phyloP scores from a whole-genome alignment of 2,888 invertebrate genomes.

The Hydrotaea cyrtoneurina region DNA sequence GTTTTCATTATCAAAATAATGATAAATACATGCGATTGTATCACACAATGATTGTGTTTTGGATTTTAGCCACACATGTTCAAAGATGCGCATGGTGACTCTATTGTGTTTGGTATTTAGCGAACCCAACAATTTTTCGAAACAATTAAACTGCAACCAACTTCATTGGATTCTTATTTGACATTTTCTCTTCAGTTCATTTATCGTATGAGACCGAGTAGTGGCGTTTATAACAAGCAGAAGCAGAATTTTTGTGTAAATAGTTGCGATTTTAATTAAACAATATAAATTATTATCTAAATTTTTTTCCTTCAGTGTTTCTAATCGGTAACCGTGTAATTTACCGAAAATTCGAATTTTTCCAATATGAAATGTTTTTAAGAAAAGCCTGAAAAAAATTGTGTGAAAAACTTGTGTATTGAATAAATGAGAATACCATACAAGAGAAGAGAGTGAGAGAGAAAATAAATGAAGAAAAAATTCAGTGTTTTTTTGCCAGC shows the following conservation, averaged over 20 bases:
- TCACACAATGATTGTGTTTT: no score
- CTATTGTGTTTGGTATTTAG: no score
- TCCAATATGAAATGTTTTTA: not conserved
- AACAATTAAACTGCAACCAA: conserved; percentile 45
- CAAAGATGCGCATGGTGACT: no score
- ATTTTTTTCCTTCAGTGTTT: no score
- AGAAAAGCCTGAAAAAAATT: not conserved
- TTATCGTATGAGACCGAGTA: conserved; percentile 27
- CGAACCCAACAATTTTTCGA: no score
- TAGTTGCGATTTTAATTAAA: no score
- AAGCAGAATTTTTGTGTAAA: no score
- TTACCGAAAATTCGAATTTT: not conserved
- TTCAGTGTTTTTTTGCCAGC: conserved; percentile 38
- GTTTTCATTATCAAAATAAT: no score
- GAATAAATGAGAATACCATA: conserved; percentile 41
- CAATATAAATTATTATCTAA: no score
- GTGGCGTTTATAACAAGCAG: conserved; percentile 51
- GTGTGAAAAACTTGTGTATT: conserved; percentile 49
- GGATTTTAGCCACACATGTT: no score
- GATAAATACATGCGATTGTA: no score
- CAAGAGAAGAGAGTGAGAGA: conserved; percentile 2
- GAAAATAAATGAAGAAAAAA: conserved; percentile 34
- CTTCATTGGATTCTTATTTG: conserved; percentile 24
- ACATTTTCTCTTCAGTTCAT: conserved; percentile 42
- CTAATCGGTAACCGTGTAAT: no score